Percentiles rank a stretch among this genome's conserved stretches.
Evolutionary conservation across 2,797 vertebrate species (phyloP).

Genomic region (Malurus leucopterus): DNA sequence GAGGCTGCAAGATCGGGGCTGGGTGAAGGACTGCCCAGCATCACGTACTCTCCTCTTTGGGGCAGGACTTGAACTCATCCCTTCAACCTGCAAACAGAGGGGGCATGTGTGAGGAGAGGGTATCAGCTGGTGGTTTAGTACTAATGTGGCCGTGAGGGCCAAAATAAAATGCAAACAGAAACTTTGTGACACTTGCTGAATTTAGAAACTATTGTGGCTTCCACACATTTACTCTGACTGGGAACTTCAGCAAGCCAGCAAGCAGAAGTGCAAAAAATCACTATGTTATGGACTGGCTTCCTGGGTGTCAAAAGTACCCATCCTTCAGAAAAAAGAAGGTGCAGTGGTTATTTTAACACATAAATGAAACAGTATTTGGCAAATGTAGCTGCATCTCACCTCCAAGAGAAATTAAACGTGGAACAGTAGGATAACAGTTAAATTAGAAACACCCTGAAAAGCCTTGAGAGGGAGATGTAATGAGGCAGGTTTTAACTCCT

Average conservation of each 20-base stretch:
- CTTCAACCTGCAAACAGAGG: rapidly evolving
- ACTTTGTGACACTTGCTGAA: background rate
- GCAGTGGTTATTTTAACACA: background rate
- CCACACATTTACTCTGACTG: too few relatives aligned
- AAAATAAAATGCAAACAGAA: background rate
- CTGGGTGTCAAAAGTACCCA: background rate
- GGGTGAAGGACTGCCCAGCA: background rate
- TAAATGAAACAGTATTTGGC: background rate
- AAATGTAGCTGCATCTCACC: background rate
- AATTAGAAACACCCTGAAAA: background rate
- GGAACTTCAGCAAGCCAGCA: background rate
- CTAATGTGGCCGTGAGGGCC: rapidly evolving
- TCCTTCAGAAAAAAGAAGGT: background rate
- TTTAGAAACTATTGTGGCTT: background rate
- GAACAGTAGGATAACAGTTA: background rate
- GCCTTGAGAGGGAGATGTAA: background rate
- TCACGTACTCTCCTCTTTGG: background rate
- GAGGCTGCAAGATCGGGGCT: background rate
- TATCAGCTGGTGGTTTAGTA: background rate
- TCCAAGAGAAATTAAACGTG: background rate
- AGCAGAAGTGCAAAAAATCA: background rate
- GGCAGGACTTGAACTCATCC: background rate
- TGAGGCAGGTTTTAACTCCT: background rate
- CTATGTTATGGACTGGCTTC: background rate
- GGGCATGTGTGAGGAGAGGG: rapidly evolving